Percentiles rank a stretch among this genome's conserved stretches.
These are phyloP conservation scores for Drosophila koepferae DNA, from an alignment of 2,888 invertebrate species.

Conservation along the genomic window DNA sequence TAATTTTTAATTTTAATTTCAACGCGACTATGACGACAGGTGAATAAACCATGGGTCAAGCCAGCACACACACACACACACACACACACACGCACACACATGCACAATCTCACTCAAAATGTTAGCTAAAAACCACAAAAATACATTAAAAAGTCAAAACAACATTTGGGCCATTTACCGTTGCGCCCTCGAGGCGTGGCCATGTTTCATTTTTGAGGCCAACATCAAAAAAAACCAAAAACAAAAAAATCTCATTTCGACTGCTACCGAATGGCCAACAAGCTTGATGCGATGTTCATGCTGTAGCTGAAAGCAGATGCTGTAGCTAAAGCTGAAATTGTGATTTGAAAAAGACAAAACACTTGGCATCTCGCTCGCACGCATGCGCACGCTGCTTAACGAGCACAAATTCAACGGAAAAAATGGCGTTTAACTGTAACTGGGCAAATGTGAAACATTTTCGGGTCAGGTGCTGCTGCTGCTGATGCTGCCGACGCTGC, in stretches of 20 bases:
- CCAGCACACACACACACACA: background rate
- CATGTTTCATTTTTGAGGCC: conserved; percentile 77
- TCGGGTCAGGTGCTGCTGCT: conserved; percentile 76
- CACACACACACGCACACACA: conserved; percentile 2
- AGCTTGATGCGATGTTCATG: background rate
- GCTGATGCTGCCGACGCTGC: conserved; percentile 32
- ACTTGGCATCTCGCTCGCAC: conserved; percentile 28
- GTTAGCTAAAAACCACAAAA: conserved; percentile 16
- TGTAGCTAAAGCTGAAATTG: conserved; percentile 31
- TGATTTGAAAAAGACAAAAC: background rate
- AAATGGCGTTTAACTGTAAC: conserved; percentile 82
- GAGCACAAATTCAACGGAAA: conserved; percentile 73
- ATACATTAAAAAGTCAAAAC: conserved; percentile 18
- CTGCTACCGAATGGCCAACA: conserved; percentile 44
- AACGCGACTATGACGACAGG: conserved; percentile 71
- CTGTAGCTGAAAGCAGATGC: conserved; percentile 26
- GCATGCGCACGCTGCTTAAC: conserved; percentile 45
- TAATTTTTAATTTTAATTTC: conserved; percentile 66
- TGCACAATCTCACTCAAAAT: background rate
- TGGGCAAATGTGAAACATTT: conserved; percentile 79
- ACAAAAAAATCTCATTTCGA: background rate
- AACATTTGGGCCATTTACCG: conserved; percentile 73
- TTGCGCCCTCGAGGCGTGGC: conserved; percentile 78
- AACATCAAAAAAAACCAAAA: conserved; percentile 29
- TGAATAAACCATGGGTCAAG: conserved; percentile 75